These are phyloP conservation scores for Nettapus auritus DNA, from an alignment of 2,113 vertebrate species.

Conservation along the genomic window DNA sequence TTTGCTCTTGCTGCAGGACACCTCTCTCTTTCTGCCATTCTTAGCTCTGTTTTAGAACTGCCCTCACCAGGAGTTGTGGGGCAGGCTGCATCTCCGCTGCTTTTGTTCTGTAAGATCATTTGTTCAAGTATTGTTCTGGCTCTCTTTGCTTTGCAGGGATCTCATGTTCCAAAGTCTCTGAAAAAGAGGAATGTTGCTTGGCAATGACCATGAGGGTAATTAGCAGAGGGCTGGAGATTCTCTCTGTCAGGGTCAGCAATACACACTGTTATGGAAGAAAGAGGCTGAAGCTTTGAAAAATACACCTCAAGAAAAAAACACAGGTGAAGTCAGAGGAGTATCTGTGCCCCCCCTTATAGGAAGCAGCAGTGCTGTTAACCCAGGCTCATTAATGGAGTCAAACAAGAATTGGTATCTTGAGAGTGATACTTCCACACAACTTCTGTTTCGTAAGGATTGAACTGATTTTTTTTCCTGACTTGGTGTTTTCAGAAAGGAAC, in stretches of 20 bases:
- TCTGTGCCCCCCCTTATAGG: neutral
- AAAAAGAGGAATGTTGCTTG: neutral
- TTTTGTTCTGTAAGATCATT: neutral
- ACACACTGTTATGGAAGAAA: accelerated
- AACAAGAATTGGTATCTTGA: neutral
- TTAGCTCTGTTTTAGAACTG: neutral
- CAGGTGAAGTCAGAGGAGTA: neutral
- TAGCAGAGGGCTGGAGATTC: neutral
- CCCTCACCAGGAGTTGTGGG: neutral
- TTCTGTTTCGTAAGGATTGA: neutral
- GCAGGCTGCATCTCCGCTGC: neutral
- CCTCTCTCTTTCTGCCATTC: too few species aligned
- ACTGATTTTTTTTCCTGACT: neutral
- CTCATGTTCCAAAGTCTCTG: neutral
- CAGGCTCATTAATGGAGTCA: neutral
- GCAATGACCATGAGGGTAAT: neutral
- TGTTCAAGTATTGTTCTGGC: neutral
- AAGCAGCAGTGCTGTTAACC: neutral
- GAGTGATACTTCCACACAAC: neutral
- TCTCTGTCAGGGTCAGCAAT: neutral
- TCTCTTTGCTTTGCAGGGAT: neutral
- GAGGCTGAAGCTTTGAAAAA: neutral
- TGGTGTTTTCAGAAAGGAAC: neutral
- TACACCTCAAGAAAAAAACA: neutral
- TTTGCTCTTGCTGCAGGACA: neutral